Conservation (phyloP, 1,140 invertebrate species). For the Drosophila ficusphila region DNA sequence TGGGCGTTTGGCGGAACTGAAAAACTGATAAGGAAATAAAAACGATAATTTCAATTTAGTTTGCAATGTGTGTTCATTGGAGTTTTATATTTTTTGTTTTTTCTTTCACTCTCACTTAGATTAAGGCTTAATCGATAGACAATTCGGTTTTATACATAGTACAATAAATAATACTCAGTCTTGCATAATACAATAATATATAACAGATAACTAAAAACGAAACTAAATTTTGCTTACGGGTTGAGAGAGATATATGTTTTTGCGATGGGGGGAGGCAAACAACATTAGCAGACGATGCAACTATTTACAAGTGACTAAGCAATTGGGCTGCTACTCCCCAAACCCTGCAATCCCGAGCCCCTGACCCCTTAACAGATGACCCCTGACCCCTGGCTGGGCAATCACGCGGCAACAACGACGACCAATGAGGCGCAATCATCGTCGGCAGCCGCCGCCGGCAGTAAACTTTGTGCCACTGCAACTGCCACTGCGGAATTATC, state of each 20-base stretch:
- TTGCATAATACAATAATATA: constrained; percentile 68
- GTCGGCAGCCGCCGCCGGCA: constrained; percentile 72
- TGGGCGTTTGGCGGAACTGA: background rate
- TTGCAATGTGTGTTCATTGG: constrained; percentile 22
- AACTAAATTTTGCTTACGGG: constrained; percentile 35
- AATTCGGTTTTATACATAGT: constrained; percentile 59
- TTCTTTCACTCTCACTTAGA: constrained; percentile 37
- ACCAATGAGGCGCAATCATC: constrained; percentile 78
- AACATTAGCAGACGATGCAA: constrained; percentile 49
- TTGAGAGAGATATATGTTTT: background rate
- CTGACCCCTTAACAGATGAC: constrained; percentile 7
- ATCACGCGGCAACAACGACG: constrained; percentile 79
- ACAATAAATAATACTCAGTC: constrained; percentile 80
- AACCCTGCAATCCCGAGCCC: constrained; percentile 9
- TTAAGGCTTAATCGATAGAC: constrained; percentile 69
- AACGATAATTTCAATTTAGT: constrained; percentile 21
- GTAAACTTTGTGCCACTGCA: constrained; percentile 54
- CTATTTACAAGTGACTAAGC: constrained; percentile 78
- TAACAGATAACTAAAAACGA: constrained; percentile 72
- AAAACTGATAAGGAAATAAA: constrained; percentile 12
- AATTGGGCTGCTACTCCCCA: constrained; percentile 22
- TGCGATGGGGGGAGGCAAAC: constrained; percentile 10
- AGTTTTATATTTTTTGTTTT: constrained; percentile 24
- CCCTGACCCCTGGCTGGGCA: constrained; percentile 48
- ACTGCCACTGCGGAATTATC: constrained; percentile 16